A percentile compares a stretch with the other conserved stretches of the same genome.
These are phyloP conservation scores for Danaus chrysippus DNA, from an alignment of 2,888 invertebrate genomes.

Conservation along the genomic window DNA sequence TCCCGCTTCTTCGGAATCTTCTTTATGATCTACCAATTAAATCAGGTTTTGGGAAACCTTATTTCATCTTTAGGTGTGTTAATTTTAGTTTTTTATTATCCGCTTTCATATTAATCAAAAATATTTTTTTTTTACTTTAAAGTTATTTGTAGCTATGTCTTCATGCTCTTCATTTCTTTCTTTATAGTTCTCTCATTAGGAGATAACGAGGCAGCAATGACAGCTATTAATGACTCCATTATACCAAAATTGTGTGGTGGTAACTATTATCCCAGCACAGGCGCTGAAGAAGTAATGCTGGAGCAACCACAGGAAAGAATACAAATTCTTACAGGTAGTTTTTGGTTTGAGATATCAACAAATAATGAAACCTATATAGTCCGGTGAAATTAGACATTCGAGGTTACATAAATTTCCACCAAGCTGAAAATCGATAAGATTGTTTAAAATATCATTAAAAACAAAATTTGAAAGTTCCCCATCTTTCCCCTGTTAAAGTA, in stretches of 20 bases:
- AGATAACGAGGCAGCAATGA: constrained; percentile 62
- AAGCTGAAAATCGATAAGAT: too few species aligned
- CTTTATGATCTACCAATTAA: constrained; percentile 85
- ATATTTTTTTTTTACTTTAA: too few species aligned
- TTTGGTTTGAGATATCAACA: not conserved
- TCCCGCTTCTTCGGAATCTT: constrained; percentile 85
- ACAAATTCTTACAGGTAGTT: constrained; percentile 72
- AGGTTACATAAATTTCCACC: too few species aligned
- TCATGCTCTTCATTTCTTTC: too few species aligned
- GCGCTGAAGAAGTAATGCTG: constrained; percentile 64
- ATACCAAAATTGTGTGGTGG: constrained; percentile 69
- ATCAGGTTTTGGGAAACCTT: constrained; percentile 84
- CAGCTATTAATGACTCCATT: constrained; percentile 56
- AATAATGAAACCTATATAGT: constrained; percentile 3
- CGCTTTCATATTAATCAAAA: too few species aligned
- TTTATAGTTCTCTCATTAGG: constrained; percentile 64
- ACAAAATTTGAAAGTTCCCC: too few species aligned
- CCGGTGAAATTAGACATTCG: too few species aligned
- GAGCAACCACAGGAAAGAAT: constrained; percentile 76
- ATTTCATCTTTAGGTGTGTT: constrained; percentile 78
- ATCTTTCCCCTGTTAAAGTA: too few species aligned
- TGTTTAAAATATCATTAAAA: too few species aligned
- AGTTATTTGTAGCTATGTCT: too few species aligned
- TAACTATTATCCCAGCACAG: constrained; percentile 69
- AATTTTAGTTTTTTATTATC: too few species aligned